These are phyloP conservation scores for Nasonia giraulti DNA, from an alignment of 1,140 invertebrate genomes.

Conservation along the genomic window DNA sequence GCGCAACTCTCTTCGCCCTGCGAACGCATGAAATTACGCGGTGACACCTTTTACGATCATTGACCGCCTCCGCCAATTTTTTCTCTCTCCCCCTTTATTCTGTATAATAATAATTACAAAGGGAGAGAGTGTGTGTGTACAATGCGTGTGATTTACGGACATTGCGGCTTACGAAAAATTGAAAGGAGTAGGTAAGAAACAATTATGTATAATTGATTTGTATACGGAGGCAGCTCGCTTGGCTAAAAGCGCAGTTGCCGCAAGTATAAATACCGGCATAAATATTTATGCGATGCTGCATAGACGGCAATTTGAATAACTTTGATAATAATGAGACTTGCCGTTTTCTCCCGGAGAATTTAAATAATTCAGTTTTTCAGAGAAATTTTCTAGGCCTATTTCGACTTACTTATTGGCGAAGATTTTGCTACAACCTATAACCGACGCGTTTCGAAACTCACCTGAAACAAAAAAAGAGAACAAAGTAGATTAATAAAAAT, in stretches of 20 bases:
- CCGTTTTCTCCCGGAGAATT: not conserved
- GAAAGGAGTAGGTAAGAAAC: not conserved
- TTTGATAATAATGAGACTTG: not conserved
- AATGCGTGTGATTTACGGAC: not conserved
- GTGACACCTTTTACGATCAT: constrained; percentile 12
- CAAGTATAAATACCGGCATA: not conserved
- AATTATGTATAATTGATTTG: not conserved
- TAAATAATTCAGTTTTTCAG: not conserved
- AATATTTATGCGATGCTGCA: not conserved
- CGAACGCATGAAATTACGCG: constrained; percentile 11
- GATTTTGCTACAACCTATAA: too few relatives aligned
- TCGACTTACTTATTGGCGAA: too few relatives aligned
- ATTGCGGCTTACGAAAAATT: not conserved
- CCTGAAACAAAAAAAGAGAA: constrained; percentile 9
- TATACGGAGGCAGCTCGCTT: not conserved
- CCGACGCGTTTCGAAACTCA: not conserved
- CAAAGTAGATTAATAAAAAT: not conserved
- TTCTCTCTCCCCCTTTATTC: not conserved
- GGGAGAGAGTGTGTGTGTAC: not conserved
- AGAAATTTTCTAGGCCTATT: not conserved
- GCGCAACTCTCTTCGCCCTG: not conserved
- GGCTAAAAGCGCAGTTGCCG: not conserved
- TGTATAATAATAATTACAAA: not conserved
- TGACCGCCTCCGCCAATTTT: too few relatives aligned
- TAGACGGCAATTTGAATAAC: not conserved